A percentile compares a stretch with the other conserved stretches of the same genome.
These are phyloP conservation scores for Tribolium freemani DNA, from an alignment of 2,888 invertebrate species.

Conservation along the genomic window DNA sequence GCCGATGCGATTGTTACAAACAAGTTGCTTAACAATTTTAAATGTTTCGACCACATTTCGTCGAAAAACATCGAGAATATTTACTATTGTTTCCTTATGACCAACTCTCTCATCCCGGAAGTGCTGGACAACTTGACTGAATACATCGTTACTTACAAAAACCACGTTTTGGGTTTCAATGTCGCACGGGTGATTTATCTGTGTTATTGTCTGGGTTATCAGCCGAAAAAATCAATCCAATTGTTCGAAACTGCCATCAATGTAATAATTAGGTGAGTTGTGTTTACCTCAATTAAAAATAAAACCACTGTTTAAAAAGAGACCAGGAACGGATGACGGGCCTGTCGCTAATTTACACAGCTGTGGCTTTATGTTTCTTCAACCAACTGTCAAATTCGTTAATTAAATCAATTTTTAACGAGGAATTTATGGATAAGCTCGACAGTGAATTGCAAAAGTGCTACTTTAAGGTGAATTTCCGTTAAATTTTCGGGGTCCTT, in stretches of 20 bases:
- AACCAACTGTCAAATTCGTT: conserved; percentile 69
- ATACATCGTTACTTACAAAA: conserved; percentile 67
- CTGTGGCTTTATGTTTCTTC: conserved; percentile 71
- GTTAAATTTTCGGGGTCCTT: conserved; percentile 1
- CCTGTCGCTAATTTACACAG: conserved; percentile 70
- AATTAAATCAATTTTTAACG: conserved; percentile 72
- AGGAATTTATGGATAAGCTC: conserved; percentile 73
- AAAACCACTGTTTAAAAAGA: conserved; percentile 59
- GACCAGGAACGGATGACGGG: conserved; percentile 72
- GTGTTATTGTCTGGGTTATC: conserved; percentile 70
- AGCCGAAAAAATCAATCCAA: conserved; percentile 64
- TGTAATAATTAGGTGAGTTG: conserved; percentile 68
- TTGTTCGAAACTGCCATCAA: conserved; percentile 65
- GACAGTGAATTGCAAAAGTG: conserved; percentile 73
- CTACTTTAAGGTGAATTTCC: conserved; percentile 69
- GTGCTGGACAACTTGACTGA: conserved; percentile 68
- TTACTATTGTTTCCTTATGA: conserved; percentile 65
- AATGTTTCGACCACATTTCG: conserved; percentile 61
- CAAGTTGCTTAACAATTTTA: conserved; percentile 64
- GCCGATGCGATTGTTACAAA: conserved; percentile 59
- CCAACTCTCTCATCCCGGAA: conserved; percentile 67
- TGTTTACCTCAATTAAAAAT: not conserved
- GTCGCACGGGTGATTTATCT: conserved; percentile 69
- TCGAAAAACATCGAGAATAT: conserved; percentile 69
- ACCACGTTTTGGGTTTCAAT: conserved; percentile 69